phyloP scores from a whole-genome alignment of 2,113 vertebrate genomes.

The Aegypius monachus region DNA sequence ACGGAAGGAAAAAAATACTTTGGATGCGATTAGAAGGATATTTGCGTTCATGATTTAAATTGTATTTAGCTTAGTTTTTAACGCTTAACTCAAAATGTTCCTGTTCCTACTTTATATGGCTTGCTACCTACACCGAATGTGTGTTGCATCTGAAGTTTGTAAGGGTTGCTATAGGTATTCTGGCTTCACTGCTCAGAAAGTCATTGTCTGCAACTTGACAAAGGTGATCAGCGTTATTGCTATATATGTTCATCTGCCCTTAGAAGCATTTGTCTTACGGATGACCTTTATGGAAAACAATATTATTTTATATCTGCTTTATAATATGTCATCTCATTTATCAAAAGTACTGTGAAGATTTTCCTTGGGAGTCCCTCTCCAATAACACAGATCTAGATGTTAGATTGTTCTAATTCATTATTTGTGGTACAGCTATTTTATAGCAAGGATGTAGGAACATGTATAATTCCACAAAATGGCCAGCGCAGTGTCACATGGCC shows the following conservation, averaged over 20 bases:
- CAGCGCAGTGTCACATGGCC: background rate
- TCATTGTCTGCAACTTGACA: background rate
- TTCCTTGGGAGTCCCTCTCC: background rate
- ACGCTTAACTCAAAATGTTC: background rate
- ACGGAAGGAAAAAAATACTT: background rate
- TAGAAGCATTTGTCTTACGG: background rate
- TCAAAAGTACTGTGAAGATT: background rate
- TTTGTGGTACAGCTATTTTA: background rate
- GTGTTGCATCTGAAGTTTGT: background rate
- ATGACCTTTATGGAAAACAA: background rate
- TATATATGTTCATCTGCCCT: background rate
- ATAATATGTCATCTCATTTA: background rate
- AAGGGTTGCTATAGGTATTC: conserved; percentile 7
- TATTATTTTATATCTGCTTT: background rate
- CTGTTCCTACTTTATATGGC: background rate
- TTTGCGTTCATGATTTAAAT: background rate
- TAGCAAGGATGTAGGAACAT: background rate
- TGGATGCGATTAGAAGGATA: background rate
- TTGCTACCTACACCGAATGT: background rate
- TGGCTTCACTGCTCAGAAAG: background rate
- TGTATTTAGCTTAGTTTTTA: background rate
- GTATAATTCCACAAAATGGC: background rate
- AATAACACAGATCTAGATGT: background rate
- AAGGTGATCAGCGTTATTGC: background rate
- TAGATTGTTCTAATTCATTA: background rate